phyloP scores from a whole-genome alignment of 2,113 vertebrate genomes.

The Anarrhichthys ocellatus region DNA sequence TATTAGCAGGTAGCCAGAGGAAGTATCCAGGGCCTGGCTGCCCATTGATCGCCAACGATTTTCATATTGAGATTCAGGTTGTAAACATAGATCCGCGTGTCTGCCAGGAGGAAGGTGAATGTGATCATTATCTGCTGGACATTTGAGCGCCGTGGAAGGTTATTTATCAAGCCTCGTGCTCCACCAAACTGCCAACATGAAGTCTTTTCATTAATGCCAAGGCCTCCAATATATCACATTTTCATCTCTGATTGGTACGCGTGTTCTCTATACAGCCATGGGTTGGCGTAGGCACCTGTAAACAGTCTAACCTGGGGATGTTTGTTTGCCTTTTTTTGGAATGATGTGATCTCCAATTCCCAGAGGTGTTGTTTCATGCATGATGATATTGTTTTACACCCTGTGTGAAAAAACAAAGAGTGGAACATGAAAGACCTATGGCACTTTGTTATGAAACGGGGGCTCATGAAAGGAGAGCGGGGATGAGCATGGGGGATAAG shows the following conservation, averaged over 20 bases:
- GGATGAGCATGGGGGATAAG: conserved; percentile 70
- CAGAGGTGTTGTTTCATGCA: conserved; percentile 79
- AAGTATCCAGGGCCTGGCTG: conserved; percentile 56
- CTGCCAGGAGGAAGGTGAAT: conserved; percentile 82
- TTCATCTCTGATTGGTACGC: conserved; percentile 67
- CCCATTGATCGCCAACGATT: conserved; percentile 69
- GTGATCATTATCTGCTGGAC: conserved; percentile 78
- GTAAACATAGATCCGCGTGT: conserved; percentile 66
- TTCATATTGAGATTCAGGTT: conserved; percentile 77
- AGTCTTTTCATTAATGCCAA: conserved; percentile 66
- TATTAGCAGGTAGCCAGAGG: conserved; percentile 68
- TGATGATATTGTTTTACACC: conserved; percentile 82
- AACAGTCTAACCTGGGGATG: conserved; percentile 81
- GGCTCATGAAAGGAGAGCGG: conserved; percentile 74
- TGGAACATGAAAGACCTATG: conserved; percentile 81
- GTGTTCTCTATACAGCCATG: conserved; percentile 45
- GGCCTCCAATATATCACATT: conserved; percentile 66
- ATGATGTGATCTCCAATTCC: conserved; percentile 78
- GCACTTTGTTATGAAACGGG: conserved; percentile 76
- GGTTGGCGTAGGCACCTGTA: conserved; percentile 66
- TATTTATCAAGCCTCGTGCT: conserved; percentile 60
- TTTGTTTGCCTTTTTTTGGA: conserved; percentile 73
- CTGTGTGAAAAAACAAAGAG: conserved; percentile 75
- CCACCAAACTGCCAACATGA: conserved; percentile 50
- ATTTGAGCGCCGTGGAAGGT: conserved; percentile 61